Conservation (phyloP, 2,888 invertebrate species). For the Stegana nigrithorax region DNA sequence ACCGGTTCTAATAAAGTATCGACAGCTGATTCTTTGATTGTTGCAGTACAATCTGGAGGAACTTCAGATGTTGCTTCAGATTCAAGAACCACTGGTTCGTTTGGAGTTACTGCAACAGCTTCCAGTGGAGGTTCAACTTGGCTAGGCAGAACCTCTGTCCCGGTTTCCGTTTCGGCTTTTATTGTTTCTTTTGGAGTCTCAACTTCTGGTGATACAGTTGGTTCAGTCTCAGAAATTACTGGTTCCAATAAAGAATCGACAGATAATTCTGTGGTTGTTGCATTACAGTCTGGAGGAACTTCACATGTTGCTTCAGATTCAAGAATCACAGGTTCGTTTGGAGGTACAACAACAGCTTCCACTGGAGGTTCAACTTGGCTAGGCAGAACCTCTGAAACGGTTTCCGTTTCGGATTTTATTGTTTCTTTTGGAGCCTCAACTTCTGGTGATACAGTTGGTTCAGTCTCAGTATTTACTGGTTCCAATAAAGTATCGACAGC, state of each 20-base stretch:
- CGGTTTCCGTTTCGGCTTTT: neutral
- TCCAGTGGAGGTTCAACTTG: neutral
- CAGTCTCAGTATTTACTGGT: neutral
- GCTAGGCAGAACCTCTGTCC: neutral
- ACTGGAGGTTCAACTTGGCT: neutral
- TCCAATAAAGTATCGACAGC: too few relatives aligned
- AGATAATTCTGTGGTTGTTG: neutral
- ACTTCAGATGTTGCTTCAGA: too few relatives aligned
- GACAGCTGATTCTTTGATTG: too few relatives aligned
- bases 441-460: neutral
- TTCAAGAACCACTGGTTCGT: too few relatives aligned
- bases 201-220: neutral
- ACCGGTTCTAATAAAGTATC: too few relatives aligned
- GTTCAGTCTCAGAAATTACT: neutral
- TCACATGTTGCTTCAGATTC: neutral
- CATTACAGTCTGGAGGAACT: too few relatives aligned
- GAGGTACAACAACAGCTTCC: neutral
- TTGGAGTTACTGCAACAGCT: neutral
- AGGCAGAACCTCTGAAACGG: too few relatives aligned
- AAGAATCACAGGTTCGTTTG: neutral
- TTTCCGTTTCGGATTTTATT: too few relatives aligned
- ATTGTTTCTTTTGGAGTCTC: neutral
- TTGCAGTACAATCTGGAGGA: neutral
- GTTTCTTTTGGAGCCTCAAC: neutral
- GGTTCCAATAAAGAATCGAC: too few relatives aligned